Base-by-base conservation (phyloP, 2,113 vertebrate species). In the Pomatorhinus ruficollis region DNA sequence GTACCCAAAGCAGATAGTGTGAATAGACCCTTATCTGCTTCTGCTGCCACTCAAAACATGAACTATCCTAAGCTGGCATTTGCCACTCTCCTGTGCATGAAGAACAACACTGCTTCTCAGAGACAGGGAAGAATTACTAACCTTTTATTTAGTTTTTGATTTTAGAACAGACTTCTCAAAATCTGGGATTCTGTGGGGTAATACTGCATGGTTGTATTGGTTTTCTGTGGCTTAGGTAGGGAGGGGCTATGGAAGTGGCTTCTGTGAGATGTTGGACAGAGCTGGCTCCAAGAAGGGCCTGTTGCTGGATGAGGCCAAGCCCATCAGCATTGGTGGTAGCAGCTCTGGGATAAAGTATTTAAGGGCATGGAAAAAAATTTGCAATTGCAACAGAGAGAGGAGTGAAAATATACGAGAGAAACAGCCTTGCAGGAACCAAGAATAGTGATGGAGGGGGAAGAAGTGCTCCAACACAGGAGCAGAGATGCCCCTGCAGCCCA, bases 191-290 rank as follows among this genome's bases (percentile, higher is more conserved):
- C 21, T 57, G 6, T 83, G 44, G 24, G 10, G 1, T 33, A 54
- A 25, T 57, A 22, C 6, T 52, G 18, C 21, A 39, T 52, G 31
- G 8, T 18, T n/a, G 11, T 21, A 21, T 27, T 44, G 7, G 24
- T 14, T 56, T 77, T 66, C 20, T 33, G 15, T 31, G 31, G 40
- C 33, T 61, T 40, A 50, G 14, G 12, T 31, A 35, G 24, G 5
- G 1, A 44, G 3, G 4, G 1, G 6, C 20, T 66, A 6, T 35
- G 25, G 31, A 15, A 31, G 3, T 27, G 35, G 4, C 20, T 77
- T 60, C 12, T 60, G 17, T 39, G 27, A 65, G 23, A 49, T 28
- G 16, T 16, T 16, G 2, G 6, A 47, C 15, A 35, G 22, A 64
- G 8, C 33, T 7, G 6, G 24, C 24, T 68, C 30, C 15, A 50